Base-by-base conservation (phyloP, 2,888 invertebrate genomes). In the Orthosia gothica region DNA sequence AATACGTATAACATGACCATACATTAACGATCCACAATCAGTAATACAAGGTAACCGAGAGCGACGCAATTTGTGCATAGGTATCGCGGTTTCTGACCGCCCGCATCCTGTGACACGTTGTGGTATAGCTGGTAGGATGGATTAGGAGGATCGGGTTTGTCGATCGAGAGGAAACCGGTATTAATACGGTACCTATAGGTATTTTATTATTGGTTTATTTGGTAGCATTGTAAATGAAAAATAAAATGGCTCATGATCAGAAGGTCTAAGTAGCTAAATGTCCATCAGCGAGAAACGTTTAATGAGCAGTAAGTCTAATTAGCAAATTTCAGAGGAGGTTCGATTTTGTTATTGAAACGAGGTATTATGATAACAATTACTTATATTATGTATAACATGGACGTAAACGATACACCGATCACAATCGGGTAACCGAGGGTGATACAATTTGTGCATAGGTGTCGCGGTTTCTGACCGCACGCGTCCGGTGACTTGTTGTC, bases 51-150 rank as follows among this genome's bases (percentile, higher is more conserved):
- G 16, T 9, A 1, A 15, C 50, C 32, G 64, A 40, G 65, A n/a
- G 45, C 50, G 63, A 54, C 47, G 54, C 26, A 26, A 65, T 74
- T 55, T 12, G 63, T 59, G 57, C 49, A 45, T n/a, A 16, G 12
- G 59, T 49, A 69, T 67, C 4, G 78, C 57, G 78, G 82, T 78
- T 20, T 15, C 45, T 32, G 32, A 78, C 82, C 76, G 49, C 70
- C 16, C 3, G 18, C 47, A 15, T 66, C 47, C 68, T 58, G 61
- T 66, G 75, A 69, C 71, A 66, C 40, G 45, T 61, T 62, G 65
- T 50, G 59, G 54, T 54, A 5, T n/a, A 52, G 50, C 47, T 12
- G 45, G 54, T 20, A 23, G 32, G 20, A 7, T 54, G 54, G n/a
- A n/a, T n/a, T n/a, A 18, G n/a, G 26, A 15, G 5, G 49, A 13